These are phyloP conservation scores for Heliconius erato DNA, from an alignment of 2,888 invertebrate species.

Conservation along the genomic window DNA sequence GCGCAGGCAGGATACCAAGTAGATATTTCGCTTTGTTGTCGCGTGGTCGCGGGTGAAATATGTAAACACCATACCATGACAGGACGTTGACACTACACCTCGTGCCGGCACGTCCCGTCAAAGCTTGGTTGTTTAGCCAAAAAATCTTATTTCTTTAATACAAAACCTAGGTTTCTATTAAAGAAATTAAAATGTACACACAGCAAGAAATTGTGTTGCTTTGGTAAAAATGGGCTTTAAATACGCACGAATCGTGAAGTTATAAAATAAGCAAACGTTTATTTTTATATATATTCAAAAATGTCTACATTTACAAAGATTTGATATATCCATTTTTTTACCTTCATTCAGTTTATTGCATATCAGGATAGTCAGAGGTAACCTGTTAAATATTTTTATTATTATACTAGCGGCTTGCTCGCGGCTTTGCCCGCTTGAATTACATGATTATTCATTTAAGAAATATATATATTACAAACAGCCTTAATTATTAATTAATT, in stretches of 20 bases:
- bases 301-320: not conserved
- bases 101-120: slow-evolving; percentile 66
- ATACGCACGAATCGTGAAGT: not conserved
- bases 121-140: slow-evolving; percentile 44
- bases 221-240: not conserved
- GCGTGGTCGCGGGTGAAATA: slow-evolving; percentile 49
- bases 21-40: slow-evolving; percentile 52
- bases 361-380: too few species aligned
- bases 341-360: too few species aligned
- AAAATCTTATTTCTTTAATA: slow-evolving; percentile 10
- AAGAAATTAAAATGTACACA: not conserved
- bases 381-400: too few species aligned
- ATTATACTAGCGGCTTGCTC: too few species aligned
- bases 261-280: not conserved
- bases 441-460: too few species aligned
- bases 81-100: slow-evolving; percentile 67
- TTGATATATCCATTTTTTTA: not conserved
- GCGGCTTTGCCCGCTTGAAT: too few species aligned
- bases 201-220: not conserved
- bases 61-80: slow-evolving; percentile 53
- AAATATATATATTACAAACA: too few species aligned
- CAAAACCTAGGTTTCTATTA: not conserved
- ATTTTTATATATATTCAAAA: not conserved
- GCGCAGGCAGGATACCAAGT: slow-evolving; percentile 47
- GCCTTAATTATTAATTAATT: too few species aligned